Evolutionary conservation across 1,140 invertebrate genomes (phyloP).

Genomic region (Nymphalis io): DNA sequence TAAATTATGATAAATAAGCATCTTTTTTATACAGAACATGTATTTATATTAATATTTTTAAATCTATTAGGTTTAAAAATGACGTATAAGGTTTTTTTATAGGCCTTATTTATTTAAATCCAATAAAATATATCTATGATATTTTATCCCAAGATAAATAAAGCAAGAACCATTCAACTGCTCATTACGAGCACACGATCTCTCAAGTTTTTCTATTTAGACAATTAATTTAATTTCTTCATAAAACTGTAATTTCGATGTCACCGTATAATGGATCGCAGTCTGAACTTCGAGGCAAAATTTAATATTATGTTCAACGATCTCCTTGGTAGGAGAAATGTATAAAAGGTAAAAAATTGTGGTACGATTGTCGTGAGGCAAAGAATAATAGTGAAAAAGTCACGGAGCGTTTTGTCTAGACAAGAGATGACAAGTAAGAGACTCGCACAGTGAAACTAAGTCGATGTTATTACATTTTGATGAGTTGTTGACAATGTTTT

Average conservation of each 20-base stretch:
- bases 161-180: conserved; percentile 9
- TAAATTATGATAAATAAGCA: too few species aligned
- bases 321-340: conserved; percentile 46
- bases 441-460: conserved; percentile 52
- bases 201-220: conserved; percentile 46
- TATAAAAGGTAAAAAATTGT: conserved; percentile 45
- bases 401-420: conserved; percentile 73
- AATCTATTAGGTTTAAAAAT: too few species aligned
- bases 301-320: conserved; percentile 68
- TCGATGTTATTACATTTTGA: conserved; percentile 72
- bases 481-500: conserved; percentile 66
- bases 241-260: conserved; percentile 56
- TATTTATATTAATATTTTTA: too few species aligned
- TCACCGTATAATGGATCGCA: conserved; percentile 59
- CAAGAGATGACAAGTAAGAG: conserved; percentile 58
- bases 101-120: too few species aligned
- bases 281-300: conserved; percentile 57
- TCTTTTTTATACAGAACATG: too few species aligned
- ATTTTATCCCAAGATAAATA: conserved; percentile 18
- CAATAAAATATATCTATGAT: not conserved
- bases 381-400: conserved; percentile 69
- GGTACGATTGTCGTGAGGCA: conserved; percentile 65
- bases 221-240: conserved; percentile 51
- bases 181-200: conserved; percentile 29
- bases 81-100: too few species aligned